Evolutionary conservation across 2,797 vertebrate genomes (phyloP).

Genomic region (Oryzias dopingdopingensis): DNA sequence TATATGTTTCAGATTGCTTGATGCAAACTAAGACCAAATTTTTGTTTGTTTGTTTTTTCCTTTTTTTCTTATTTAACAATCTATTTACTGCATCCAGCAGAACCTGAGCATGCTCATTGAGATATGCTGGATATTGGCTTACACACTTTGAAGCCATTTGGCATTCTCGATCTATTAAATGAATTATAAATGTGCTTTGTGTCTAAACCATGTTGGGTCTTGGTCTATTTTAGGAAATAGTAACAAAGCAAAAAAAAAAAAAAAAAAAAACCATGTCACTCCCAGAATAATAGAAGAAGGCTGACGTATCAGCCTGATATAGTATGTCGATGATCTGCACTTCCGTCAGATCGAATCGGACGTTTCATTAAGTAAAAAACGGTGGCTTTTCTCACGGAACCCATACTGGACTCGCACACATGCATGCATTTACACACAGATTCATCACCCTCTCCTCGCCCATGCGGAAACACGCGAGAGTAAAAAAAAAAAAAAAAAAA

Average conservation of each 20-base stretch:
- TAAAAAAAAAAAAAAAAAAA: neutral
- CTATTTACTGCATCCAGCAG: neutral
- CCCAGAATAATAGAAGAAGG: neutral
- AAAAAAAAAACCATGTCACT: neutral
- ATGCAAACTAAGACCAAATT: no score
- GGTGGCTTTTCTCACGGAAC: constrained; percentile 21
- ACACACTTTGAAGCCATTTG: neutral
- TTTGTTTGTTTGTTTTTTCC: no score
- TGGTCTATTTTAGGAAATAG: neutral
- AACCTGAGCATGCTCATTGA: neutral
- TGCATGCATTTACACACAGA: constrained; percentile 14
- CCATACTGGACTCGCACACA: constrained; percentile 22
- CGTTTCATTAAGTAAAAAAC: neutral
- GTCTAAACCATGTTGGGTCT: neutral
- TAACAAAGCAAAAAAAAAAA: no score
- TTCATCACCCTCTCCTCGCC: constrained; percentile 24
- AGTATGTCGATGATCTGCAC: neutral
- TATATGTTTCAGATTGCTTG: no score
- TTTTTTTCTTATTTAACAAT: neutral
- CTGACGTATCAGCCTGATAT: neutral
- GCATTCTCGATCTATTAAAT: neutral
- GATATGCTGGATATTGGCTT: neutral
- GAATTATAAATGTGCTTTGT: neutral
- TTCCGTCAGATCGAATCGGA: no score
- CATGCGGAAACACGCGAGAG: constrained; percentile 51